Evolutionary conservation across 2,797 vertebrate species (phyloP).

Genomic region (Paramormyrops hopkinsi): DNA sequence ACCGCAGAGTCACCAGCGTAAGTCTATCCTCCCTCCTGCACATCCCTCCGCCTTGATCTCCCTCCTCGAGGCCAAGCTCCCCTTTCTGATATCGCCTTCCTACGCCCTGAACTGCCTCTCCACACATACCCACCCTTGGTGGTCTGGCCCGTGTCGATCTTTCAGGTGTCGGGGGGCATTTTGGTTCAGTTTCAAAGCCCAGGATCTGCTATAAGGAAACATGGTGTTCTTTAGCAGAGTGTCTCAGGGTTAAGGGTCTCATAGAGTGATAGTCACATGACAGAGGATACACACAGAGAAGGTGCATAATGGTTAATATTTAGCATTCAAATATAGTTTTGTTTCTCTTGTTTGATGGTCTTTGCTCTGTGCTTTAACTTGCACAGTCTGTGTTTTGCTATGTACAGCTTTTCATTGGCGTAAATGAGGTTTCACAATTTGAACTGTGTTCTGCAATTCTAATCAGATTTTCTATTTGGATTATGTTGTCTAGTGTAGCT

Average conservation of each 20-base stretch:
- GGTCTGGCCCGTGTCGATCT: not conserved
- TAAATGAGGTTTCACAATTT: not conserved
- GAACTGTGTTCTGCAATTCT: not conserved
- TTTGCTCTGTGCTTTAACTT: not conserved
- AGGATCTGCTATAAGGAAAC: not conserved
- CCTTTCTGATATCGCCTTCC: not conserved
- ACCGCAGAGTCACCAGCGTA: conserved; percentile 88
- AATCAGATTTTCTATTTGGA: not conserved
- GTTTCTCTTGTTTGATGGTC: not conserved
- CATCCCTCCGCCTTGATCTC: not conserved
- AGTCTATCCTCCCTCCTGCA: conserved; percentile 37
- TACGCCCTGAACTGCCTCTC: not conserved
- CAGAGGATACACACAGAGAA: not conserved
- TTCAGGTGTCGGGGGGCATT: not conserved
- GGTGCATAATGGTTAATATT: not conserved
- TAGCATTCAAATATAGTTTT: not conserved
- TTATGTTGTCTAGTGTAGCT: not conserved
- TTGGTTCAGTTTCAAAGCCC: not conserved
- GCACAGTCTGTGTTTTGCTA: not conserved
- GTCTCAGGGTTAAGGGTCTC: not conserved
- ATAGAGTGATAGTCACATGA: not conserved
- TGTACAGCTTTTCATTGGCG: not conserved
- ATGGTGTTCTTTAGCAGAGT: not conserved
- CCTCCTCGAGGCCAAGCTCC: not conserved
- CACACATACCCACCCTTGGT: conserved; percentile 17